These are phyloP conservation scores for Grapholita molesta DNA, from an alignment of 1,140 invertebrate species.

Conservation along the genomic window DNA sequence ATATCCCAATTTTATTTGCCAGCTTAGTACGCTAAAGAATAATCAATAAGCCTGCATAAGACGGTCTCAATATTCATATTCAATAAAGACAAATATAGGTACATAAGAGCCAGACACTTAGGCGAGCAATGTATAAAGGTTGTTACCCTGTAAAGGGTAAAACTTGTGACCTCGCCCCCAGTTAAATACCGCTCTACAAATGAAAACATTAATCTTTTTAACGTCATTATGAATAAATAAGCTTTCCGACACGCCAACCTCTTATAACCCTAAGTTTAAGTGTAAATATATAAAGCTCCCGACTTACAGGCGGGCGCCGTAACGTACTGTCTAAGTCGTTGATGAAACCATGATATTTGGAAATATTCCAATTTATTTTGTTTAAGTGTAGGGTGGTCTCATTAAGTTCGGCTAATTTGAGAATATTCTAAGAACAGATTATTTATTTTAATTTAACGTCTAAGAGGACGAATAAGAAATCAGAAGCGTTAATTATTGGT, in stretches of 20 bases:
- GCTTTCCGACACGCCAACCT: not conserved
- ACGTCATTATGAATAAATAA: not conserved
- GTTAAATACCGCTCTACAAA: not conserved
- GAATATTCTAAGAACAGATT: too few relatives aligned
- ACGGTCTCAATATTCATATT: too few relatives aligned
- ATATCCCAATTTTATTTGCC: too few relatives aligned
- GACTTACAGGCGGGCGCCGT: too few relatives aligned
- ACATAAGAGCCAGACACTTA: not conserved
- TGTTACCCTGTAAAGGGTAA: not conserved
- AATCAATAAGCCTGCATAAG: not conserved
- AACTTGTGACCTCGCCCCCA: not conserved
- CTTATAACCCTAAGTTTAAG: not conserved
- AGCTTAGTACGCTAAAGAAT: not conserved
- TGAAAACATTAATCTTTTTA: conserved; percentile 19
- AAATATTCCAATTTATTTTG: too few relatives aligned
- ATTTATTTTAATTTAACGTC: too few relatives aligned
- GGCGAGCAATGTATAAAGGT: not conserved
- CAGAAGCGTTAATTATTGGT: too few relatives aligned
- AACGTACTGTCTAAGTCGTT: too few relatives aligned
- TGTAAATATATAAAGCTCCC: not conserved
- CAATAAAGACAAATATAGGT: not conserved
- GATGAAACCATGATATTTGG: too few relatives aligned
- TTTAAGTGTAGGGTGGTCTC: too few relatives aligned
- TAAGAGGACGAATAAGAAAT: too few relatives aligned
- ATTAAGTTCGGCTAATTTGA: too few relatives aligned